Conservation (phyloP, 2,888 invertebrate genomes). For the Tachina grossa region DNA sequence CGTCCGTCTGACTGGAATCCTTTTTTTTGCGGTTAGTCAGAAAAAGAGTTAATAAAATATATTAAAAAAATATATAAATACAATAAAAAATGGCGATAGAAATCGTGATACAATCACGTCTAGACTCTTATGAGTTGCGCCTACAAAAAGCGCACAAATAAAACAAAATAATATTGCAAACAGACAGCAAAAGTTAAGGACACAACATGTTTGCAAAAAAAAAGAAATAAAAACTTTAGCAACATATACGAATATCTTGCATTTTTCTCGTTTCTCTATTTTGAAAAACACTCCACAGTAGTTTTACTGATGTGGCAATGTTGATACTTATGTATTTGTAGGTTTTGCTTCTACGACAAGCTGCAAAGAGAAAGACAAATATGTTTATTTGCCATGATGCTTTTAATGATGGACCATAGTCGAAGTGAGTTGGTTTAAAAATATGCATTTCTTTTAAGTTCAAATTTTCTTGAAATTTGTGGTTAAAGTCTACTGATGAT, state of each 20-base stretch:
- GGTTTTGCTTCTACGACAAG: conserved; percentile 9
- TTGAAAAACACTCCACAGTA: conserved; percentile 25
- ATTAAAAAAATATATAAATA: not conserved
- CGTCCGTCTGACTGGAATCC: not conserved
- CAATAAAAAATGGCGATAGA: conserved; percentile 80
- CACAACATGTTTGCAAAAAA: conserved; percentile 16
- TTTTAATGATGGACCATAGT: conserved; percentile 60
- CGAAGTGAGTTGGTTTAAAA: conserved; percentile 27
- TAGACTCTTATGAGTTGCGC: conserved; percentile 81
- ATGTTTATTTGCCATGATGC: conserved; percentile 34
- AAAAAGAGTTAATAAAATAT: conserved; percentile 34
- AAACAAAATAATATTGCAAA: conserved; percentile 53
- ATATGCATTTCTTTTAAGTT: conserved; percentile 14
- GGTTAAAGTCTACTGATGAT: too few relatives aligned
- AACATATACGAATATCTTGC: conserved; percentile 29
- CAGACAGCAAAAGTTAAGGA: conserved; percentile 33
- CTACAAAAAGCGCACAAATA: conserved; percentile 74
- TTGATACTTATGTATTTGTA: conserved; percentile 17
- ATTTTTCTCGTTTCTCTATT: conserved; percentile 42
- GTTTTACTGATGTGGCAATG: conserved; percentile 17
- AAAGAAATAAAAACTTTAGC: conserved; percentile 56
- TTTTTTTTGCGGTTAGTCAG: conserved; percentile 22
- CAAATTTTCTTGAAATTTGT: too few relatives aligned
- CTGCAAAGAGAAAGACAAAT: conserved; percentile 39
- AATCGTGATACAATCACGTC: conserved; percentile 82